Evolutionary conservation across 2,888 invertebrate species (phyloP), one percentile per base, ranked within the genome.

Genomic region (Sphecodes monilicornis): DNA sequence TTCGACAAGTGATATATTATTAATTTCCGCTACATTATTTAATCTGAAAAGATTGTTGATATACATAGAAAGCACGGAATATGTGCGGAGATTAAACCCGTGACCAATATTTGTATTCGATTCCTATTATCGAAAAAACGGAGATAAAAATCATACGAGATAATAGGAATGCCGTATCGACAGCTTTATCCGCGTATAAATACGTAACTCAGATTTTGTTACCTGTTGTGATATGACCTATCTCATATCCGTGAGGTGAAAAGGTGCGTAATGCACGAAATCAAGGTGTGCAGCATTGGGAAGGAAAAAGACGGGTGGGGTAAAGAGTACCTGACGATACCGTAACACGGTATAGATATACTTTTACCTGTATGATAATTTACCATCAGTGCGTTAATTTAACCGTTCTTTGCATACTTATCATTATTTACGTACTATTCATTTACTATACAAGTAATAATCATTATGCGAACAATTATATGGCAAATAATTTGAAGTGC

Each of bases 171-270:
- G 60, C 72, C 22, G 50, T 77, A 75, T 69, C 68, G 69, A 70
- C 57, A 71, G 32, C 43, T 39, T 69, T 69, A 66, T 60, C 50
- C 39, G 64, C 60, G 18, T 13, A 69, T 75, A 78, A 82, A 60
- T 43, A 41, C 32, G 41, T 18, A 57, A 68, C n/a, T 70, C 57
- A 39, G 64, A 72, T 57, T 76, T 78, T 64, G 76, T 76, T 92
- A 92, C 92, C 92, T 92, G 90, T 88, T 89, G 87, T 80, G 89
- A 88, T 91, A 87, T 82, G 86, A 78, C 86, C 77, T 86, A 89
- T 90, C 90, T 92, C 92, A 91, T 92, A 89, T 90, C 91, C 91
- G 90, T 88, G 78, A 88, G 82, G 77, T 83, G 87, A 88, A 87
- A 86, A 89, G 84, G 88, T 89, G 88, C 86, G 86, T 89, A 87